Conservation (phyloP, 2,888 invertebrate genomes). For the Odiellus spinosus region DNA sequence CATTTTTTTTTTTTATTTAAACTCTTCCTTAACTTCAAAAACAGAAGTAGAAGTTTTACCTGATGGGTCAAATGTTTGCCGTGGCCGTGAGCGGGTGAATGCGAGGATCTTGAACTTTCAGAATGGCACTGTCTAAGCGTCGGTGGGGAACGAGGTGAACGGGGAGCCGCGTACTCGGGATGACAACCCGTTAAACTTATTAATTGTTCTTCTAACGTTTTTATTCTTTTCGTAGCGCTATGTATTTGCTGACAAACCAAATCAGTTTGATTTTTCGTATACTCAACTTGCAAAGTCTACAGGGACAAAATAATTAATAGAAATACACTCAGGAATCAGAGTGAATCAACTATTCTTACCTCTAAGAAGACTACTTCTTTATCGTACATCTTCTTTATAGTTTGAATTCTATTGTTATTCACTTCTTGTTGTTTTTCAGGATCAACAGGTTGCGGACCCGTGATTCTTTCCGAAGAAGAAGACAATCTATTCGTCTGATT, state of each 20-base stretch:
- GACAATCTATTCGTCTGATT: background rate
- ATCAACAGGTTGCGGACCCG: conserved; percentile 33
- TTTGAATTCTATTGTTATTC: conserved; percentile 57
- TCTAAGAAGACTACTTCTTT: conserved; percentile 68
- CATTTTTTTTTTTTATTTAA: too few species aligned
- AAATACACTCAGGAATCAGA: background rate
- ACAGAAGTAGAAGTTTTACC: too few species aligned
- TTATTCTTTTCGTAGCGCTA: conserved; percentile 43
- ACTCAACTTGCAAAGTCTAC: conserved; percentile 46
- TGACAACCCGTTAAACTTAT: conserved; percentile 17
- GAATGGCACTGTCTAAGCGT: conserved; percentile 10
- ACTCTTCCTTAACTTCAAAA: too few species aligned
- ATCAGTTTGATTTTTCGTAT: conserved; percentile 34
- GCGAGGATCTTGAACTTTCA: conserved; percentile 11
- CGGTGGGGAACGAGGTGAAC: conserved; percentile 16
- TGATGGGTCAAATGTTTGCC: too few species aligned
- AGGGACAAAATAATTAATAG: conserved; percentile 8
- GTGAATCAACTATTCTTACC: conserved; percentile 28
- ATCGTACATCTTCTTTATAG: conserved; percentile 75
- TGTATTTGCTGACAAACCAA: conserved; percentile 37
- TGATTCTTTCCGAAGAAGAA: conserved; percentile 25
- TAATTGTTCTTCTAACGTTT: conserved; percentile 43
- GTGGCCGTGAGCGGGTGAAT: conserved; percentile 6
- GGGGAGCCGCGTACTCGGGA: conserved; percentile 14
- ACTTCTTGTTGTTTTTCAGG: conserved; percentile 67